Percentiles rank a stretch among this genome's conserved stretches.
These are phyloP conservation scores for Leptinotarsa rubiginosa DNA, from an alignment of 2,888 invertebrate genomes.

Conservation along the genomic window DNA sequence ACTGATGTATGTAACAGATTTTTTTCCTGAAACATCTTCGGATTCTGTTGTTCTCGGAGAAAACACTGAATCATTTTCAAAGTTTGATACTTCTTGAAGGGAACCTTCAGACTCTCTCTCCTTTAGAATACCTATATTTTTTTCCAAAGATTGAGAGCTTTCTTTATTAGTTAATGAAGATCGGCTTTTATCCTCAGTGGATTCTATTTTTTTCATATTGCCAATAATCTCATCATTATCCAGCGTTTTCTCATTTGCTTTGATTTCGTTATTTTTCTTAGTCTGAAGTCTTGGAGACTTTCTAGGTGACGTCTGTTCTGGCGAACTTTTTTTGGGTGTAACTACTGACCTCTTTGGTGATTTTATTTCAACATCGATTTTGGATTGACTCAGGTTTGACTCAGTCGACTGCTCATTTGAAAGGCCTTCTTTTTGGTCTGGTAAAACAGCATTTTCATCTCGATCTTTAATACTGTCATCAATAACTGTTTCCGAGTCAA, in stretches of 20 bases:
- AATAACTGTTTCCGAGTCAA: not conserved
- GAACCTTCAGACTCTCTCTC: not conserved
- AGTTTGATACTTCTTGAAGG: not conserved
- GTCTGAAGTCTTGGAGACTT: constrained; percentile 46
- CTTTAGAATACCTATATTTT: not conserved
- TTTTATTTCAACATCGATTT: not conserved
- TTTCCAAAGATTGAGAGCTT: not conserved
- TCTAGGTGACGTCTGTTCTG: constrained; percentile 15
- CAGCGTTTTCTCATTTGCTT: not conserved
- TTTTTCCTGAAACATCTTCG: not conserved
- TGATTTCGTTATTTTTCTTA: constrained; percentile 18
- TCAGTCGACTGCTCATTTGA: too few species aligned
- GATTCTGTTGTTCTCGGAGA: not conserved
- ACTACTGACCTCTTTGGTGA: not conserved
- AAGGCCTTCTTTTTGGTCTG: too few species aligned
- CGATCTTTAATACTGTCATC: not conserved
- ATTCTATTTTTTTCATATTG: not conserved
- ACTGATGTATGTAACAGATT: constrained; percentile 21
- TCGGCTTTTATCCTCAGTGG: not conserved
- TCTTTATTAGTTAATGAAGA: not conserved
- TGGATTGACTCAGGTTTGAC: not conserved
- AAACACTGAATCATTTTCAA: constrained; percentile 12
- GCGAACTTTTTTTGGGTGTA: not conserved
- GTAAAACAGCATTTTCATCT: not conserved
- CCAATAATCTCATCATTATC: too few species aligned